phyloP scores from a whole-genome alignment of 2,888 invertebrate genomes.

The Apoderus coryli region DNA sequence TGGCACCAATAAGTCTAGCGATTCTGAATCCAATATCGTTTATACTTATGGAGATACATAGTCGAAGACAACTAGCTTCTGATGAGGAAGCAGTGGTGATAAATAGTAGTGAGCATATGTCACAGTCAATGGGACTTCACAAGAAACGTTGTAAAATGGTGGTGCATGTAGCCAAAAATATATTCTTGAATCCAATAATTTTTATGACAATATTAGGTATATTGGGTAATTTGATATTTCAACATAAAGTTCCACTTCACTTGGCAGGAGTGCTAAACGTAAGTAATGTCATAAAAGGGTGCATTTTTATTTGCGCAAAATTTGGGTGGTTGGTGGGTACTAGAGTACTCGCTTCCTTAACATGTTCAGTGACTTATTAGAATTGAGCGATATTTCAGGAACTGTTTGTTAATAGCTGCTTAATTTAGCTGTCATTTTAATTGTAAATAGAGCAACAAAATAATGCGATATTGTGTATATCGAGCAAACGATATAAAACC shows the following conservation, averaged over 20 bases:
- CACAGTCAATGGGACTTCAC: constrained; percentile 19
- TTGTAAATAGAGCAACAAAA: too few relatives aligned
- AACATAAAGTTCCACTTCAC: constrained; percentile 60
- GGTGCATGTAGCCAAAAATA: constrained; percentile 28
- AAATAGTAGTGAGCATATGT: constrained; percentile 21
- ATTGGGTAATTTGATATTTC: constrained; percentile 66
- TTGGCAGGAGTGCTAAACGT: constrained; percentile 63
- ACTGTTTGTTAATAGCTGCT: too few relatives aligned
- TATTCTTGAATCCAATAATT: constrained; percentile 66
- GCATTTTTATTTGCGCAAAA: too few relatives aligned
- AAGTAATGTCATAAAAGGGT: too few relatives aligned
- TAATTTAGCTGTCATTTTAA: too few relatives aligned
- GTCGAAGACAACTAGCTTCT: constrained; percentile 31
- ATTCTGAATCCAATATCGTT: constrained; percentile 88
- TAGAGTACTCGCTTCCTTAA: too few relatives aligned
- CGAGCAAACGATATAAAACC: too few relatives aligned
- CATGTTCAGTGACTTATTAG: too few relatives aligned
- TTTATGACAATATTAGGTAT: constrained; percentile 89
- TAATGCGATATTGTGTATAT: too few relatives aligned
- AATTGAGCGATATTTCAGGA: too few relatives aligned
- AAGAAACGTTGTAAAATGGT: constrained; percentile 27
- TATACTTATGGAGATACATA: constrained; percentile 66
- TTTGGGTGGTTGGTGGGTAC: too few relatives aligned
- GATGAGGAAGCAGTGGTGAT: constrained; percentile 18
- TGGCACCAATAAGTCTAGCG: constrained; percentile 88